Percentiles rank a stretch among this genome's conserved stretches.
Conservation (phyloP, 2,113 vertebrate species). For the Tetraodon nigroviridis region DNA sequence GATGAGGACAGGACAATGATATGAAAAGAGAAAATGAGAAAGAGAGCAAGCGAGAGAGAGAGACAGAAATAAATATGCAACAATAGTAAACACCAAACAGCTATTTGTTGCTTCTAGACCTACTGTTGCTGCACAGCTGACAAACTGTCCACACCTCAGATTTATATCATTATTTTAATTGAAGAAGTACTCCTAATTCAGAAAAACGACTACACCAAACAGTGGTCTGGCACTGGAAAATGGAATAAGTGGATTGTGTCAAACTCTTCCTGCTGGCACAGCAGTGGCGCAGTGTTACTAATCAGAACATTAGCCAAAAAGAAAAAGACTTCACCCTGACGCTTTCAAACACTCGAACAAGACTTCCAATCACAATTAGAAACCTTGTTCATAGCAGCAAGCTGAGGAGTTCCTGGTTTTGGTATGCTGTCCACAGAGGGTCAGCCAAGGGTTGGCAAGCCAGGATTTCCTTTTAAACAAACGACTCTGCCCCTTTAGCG, state of each 20-base stretch:
- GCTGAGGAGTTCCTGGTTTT: constrained; percentile 4
- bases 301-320: too few species aligned
- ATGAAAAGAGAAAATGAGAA: too few species aligned
- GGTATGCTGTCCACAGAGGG: constrained; percentile 31
- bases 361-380: constrained; percentile 3
- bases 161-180: too few species aligned
- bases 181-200: too few species aligned
- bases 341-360: too few species aligned
- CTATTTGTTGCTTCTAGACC: neutral
- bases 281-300: constrained; percentile 32
- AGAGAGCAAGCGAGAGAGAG: too few species aligned
- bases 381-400: constrained; percentile 18
- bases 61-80: too few species aligned
- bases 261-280: constrained; percentile 21
- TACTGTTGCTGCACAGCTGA: neutral
- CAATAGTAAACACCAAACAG: neutral
- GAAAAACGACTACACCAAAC: too few species aligned
- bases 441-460: constrained; percentile 36
- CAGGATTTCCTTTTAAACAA: constrained; percentile 41
- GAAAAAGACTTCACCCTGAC: too few species aligned
- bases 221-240: too few species aligned
- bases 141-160: constrained; percentile 4
- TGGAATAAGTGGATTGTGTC: too few species aligned
- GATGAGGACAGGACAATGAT: too few species aligned
- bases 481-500: constrained; percentile 29